Conservation (phyloP, 2,888 invertebrate species). For the Caenorhabditis sp. region DNA sequence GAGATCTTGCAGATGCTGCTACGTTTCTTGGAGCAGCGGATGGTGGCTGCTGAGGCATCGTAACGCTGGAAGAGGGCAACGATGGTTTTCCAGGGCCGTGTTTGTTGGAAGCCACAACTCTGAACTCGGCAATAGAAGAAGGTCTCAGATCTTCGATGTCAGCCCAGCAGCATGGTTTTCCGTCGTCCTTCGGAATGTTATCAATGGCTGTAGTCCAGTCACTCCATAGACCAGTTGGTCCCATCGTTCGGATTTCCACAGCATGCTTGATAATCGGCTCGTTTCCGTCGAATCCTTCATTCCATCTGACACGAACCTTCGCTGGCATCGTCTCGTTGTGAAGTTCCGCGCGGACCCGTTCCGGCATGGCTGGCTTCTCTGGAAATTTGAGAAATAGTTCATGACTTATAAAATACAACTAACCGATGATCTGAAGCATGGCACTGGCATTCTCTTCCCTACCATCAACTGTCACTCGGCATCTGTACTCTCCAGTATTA, state of each 20-base stretch:
- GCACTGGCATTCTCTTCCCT: slow-evolving; percentile 91
- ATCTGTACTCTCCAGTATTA: slow-evolving; percentile 91
- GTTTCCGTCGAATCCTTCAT: slow-evolving; percentile 96
- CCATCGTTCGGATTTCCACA: slow-evolving; percentile 92
- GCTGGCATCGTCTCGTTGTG: slow-evolving; percentile 89
- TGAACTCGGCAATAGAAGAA: slow-evolving; percentile 95
- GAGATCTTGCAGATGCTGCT: slow-evolving; percentile 94
- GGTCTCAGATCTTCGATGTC: slow-evolving; percentile 88
- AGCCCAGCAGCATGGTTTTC: slow-evolving; percentile 63
- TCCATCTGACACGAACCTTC: slow-evolving; percentile 84
- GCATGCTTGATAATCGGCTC: slow-evolving; percentile 91
- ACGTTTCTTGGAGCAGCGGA: slow-evolving; percentile 95
- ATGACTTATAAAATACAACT: neutral
- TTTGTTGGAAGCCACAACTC: slow-evolving; percentile 96
- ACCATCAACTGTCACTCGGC: slow-evolving; percentile 92
- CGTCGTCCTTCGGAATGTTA: slow-evolving; percentile 86
- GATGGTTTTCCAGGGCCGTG: slow-evolving; percentile 85
- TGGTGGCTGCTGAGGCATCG: slow-evolving; percentile 94
- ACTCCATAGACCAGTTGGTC: slow-evolving; percentile 84
- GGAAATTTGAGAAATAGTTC: slow-evolving; percentile 59
- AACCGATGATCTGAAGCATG: slow-evolving; percentile 89
- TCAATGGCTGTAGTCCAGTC: slow-evolving; percentile 86
- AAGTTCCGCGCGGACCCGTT: slow-evolving; percentile 90
- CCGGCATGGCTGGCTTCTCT: slow-evolving; percentile 95
- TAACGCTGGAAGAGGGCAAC: slow-evolving; percentile 90